Conservation (phyloP, 2,888 invertebrate species). For the Drosophila birchii region DNA sequence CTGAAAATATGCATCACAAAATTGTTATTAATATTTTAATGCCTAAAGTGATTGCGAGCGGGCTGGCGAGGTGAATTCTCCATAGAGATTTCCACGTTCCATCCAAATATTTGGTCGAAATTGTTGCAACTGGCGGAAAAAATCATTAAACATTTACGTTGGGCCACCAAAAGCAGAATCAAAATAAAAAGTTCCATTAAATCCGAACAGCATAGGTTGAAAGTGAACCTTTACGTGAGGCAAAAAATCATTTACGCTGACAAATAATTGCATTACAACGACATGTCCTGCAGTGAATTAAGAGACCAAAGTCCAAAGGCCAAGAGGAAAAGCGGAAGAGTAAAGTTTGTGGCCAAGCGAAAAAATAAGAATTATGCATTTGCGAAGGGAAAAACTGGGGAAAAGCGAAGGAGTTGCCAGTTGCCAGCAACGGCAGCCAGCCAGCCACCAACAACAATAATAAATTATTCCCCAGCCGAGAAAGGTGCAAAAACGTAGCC, state of each 20-base stretch:
- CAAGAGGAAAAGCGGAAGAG: constrained; percentile 6
- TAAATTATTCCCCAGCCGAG: constrained; percentile 71
- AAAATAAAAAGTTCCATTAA: constrained; percentile 6
- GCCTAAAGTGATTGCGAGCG: constrained; percentile 50
- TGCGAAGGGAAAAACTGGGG: constrained; percentile 25
- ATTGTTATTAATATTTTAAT: constrained; percentile 74
- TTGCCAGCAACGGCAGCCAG: constrained; percentile 10
- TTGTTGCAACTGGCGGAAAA: constrained; percentile 47
- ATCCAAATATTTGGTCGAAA: constrained; percentile 58
- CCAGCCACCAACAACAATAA: constrained; percentile 52
- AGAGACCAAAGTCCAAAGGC: constrained; percentile 46
- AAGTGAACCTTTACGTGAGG: constrained; percentile 35
- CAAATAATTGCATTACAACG: constrained; percentile 76
- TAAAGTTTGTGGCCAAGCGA: constrained; percentile 45
- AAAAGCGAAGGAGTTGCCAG: constrained; percentile 15
- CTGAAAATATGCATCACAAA: constrained; percentile 62
- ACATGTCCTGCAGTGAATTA: constrained; percentile 56
- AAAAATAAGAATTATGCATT: constrained; percentile 74
- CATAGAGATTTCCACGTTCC: constrained; percentile 43
- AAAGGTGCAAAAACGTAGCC: constrained; percentile 49
- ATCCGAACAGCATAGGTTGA: constrained; percentile 22
- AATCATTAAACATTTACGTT: constrained; percentile 55
- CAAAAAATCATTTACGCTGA: constrained; percentile 54
- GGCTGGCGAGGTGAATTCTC: constrained; percentile 12
- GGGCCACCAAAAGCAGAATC: constrained; percentile 18